Evolutionary conservation across 2,113 vertebrate genomes (phyloP), one percentile per base, ranked within the genome.

Genomic region (Elgaria multicarinata): DNA sequence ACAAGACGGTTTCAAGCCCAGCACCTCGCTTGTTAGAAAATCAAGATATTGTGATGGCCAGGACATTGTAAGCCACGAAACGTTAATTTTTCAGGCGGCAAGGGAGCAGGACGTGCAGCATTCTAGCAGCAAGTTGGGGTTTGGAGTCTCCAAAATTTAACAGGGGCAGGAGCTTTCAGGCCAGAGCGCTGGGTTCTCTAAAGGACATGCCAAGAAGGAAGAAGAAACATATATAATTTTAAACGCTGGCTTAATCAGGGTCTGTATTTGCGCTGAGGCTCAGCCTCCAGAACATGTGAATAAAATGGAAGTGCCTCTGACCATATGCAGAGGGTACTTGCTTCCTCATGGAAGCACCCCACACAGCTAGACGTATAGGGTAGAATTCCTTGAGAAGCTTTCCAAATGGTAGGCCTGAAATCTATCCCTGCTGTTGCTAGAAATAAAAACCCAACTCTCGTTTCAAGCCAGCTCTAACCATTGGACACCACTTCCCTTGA

Each of bases 71-170:
- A 22, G 9, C 33, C 67, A 1, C 20, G 67, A 12, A 10, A 12
- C 2, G 28, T 9, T 12, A 13, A n/a, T n/a, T n/a, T n/a, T n/a
- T n/a, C n/a, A 71, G 2, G 31, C 10, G 14, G 12, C 31, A 1
- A 12, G 69, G 33, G 12, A 3, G 33, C 1, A 3, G 31, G 33
- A 2, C 33, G n/a, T 1, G 3, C 14, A 3, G 6, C 33, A 33
- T 13, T 16, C 69, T 28, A 22, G 26, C 67, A 31, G 67, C 28
- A n/a, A 33, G 33, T n/a, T n/a, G 69, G 31, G 69, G 69, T 8
- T 50, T 50, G 33, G 12, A n/a, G 69, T 50, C 33, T 14, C 14
- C 69, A 72, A 4, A 36, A 26, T 16, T 14, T 4, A 72, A n/a
- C 3, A 3, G 33, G 33, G 33, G 69, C 7, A n/a, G n/a, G 33